A percentile compares a stretch with the other conserved stretches of the same genome.
Conservation (phyloP, 2,888 invertebrate species). For the Rhagium mordax region DNA sequence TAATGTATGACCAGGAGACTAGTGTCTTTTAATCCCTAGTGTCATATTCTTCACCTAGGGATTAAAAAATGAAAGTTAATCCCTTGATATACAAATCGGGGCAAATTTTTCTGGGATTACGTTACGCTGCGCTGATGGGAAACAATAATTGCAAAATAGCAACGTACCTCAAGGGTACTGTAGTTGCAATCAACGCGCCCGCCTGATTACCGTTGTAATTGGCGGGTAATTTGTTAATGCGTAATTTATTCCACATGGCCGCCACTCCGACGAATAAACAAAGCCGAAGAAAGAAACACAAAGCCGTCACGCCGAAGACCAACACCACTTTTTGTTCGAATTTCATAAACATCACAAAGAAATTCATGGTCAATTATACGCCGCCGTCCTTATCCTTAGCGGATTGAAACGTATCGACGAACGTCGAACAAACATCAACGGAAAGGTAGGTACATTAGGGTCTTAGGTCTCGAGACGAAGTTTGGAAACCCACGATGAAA, state of each 20-base stretch:
- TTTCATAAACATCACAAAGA: conserved; percentile 27
- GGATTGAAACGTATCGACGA: conserved; percentile 26
- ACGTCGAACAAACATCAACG: conserved; percentile 13
- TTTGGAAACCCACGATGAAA: not conserved
- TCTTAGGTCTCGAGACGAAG: not conserved
- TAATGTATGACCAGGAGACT: too few species aligned
- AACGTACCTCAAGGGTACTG: too few species aligned
- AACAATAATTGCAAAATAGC: too few species aligned
- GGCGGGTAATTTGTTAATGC: not conserved
- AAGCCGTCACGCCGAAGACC: conserved; percentile 26
- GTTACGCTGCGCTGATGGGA: too few species aligned
- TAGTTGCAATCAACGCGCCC: not conserved
- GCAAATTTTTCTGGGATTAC: too few species aligned
- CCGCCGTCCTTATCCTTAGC: conserved; percentile 19
- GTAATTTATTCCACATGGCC: not conserved
- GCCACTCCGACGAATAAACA: not conserved
- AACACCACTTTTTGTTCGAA: conserved; percentile 23
- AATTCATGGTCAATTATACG: conserved; percentile 35
- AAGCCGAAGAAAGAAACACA: not conserved
- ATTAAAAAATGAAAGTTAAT: too few species aligned
- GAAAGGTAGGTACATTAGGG: conserved; percentile 13
- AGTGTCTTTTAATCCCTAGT: too few species aligned
- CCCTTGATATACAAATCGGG: too few species aligned
- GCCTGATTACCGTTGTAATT: not conserved
- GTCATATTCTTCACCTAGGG: too few species aligned